Conservation (phyloP, 2,888 invertebrate genomes). For the Sinodicranocentrus sp. region DNA sequence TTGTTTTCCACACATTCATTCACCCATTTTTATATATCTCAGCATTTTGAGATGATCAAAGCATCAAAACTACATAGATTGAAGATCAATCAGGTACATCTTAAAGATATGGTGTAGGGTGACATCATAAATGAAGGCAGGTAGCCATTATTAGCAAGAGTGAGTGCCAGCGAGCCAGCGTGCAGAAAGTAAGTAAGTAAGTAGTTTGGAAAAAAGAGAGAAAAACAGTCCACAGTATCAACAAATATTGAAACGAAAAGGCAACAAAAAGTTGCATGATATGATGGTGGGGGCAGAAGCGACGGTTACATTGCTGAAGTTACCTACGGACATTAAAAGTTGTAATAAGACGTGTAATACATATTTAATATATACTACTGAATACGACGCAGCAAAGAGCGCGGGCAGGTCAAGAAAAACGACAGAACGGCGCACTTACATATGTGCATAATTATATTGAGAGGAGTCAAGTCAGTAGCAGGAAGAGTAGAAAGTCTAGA, state of each 20-base stretch:
- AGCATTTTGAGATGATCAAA: no score
- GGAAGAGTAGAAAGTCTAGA: slow-evolving; percentile 36
- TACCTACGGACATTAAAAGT: no score
- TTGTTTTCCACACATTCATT: no score
- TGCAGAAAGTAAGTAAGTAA: slow-evolving; percentile 5
- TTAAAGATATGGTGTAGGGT: no score
- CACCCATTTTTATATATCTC: no score
- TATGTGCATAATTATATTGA: slow-evolving; percentile 39
- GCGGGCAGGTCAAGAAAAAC: slow-evolving; percentile 33
- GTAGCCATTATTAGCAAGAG: slow-evolving; percentile 14
- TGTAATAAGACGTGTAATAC: no score
- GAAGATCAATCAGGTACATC: no score
- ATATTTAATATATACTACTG: no score
- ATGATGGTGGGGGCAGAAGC: slow-evolving; percentile 24
- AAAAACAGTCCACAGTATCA: slow-evolving; percentile 31
- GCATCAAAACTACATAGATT: no score
- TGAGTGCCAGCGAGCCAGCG: background rate
- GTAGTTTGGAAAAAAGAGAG: background rate
- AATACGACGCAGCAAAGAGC: background rate
- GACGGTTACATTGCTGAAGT: background rate
- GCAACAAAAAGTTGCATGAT: background rate
- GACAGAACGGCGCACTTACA: background rate
- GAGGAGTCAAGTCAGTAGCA: slow-evolving; percentile 20
- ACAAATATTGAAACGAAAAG: slow-evolving; percentile 3
- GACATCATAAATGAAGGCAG: slow-evolving; percentile 37